Base-by-base conservation (phyloP, 2,113 vertebrate species). In the Ammospiza nelsoni region DNA sequence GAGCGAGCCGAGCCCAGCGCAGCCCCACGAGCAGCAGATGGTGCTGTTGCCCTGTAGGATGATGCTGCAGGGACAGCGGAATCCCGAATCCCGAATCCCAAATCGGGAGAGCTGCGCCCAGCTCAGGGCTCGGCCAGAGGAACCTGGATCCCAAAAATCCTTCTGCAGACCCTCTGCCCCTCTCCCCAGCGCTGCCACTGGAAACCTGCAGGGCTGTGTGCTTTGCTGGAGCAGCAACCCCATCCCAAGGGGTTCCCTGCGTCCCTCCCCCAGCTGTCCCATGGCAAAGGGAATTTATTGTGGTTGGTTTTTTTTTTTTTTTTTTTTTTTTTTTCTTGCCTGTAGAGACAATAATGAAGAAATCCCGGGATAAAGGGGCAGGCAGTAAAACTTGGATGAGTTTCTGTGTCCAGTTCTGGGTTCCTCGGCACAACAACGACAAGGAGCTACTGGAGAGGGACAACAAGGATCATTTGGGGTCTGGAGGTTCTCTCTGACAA, bases 31-130 rank as follows among this genome's bases (percentile, higher is more conserved):
- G 73, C 94, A 87, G 73, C 22, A 96, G 95, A 63, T 94, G 93
- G 96, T 87, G 96, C 95, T 96, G 73, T 92, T 94, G 65, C 11
- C 11, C 81, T 61, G 61, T 23, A 29, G 31, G 68, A 54, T 11
- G 35, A 6, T 52, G 15, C 43, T 58, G 77, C 84, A 35, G 27
- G 3, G 16, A 10, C 49, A 4, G 15, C 0, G 20, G 54, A 52
- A 58, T 52, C 12, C 35, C 63, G 11, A 41, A 61, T 11, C 6
- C 8, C 63, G 13, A 41, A 61, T 11, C 6, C 8, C 43, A 3
- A n/a, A 12, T 55, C 52, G 2, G 16, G 67, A 68, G 24, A 0
- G 23, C 25, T 81, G 21, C 2, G 8, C 72, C 67, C 23, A 15
- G 29, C 41, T 16, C 55, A 25, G 33, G 18, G 19, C 37, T 41